Base-by-base conservation (phyloP, 2,113 vertebrate species). In the Scatophagus argus region DNA sequence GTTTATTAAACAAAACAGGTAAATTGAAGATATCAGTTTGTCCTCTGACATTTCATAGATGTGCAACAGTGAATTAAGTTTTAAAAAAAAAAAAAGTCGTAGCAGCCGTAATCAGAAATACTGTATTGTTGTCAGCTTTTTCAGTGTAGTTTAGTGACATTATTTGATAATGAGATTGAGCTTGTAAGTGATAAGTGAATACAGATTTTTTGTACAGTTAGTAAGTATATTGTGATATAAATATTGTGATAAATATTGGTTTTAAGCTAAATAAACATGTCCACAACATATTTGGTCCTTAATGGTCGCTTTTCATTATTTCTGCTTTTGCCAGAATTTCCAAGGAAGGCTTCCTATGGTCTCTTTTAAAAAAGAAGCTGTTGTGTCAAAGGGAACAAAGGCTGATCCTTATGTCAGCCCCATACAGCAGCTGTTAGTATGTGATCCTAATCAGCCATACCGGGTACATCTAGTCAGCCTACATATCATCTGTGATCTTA, bases 311-410 rank as follows among this genome's bases (percentile, higher is more conserved):
- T 43, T 46, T 87, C 77, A 67, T 83, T 54, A 59, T 83, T 85
- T 80, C 71, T 64, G 70, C 66, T 70, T n/a, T 49, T 66, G 76
- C 82, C 76, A 83, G 11, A 81, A 64, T 80, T 91, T 90, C 79
- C 59, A 11, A 46, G 64, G 44, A 74, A 36, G 61, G 64, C 44
- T 62, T 74, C 62, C 61, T 46, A 62, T 61, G 62, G 55, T 8
- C 16, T 64, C 67, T 61, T 74, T 4, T 11, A 16, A 47, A 64
- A 64, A 64, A 87, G 27, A 82, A 78, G 63, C 36, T 66, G 58
- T 64, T 67, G 67, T 85, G 83, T 88, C 64, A 74, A 65, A 67
- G 46, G 27, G 77, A 88, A 86, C 80, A 81, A 78, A 76, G 67
- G 38, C 67, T 73, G 58, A 74, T 70, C 58, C 68, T 89, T 43